A percentile compares a stretch with the other conserved stretches of the same genome.
Evolutionary conservation across 2,113 vertebrate genomes (phyloP).

Genomic region (Sylvilagus bachmani): DNA sequence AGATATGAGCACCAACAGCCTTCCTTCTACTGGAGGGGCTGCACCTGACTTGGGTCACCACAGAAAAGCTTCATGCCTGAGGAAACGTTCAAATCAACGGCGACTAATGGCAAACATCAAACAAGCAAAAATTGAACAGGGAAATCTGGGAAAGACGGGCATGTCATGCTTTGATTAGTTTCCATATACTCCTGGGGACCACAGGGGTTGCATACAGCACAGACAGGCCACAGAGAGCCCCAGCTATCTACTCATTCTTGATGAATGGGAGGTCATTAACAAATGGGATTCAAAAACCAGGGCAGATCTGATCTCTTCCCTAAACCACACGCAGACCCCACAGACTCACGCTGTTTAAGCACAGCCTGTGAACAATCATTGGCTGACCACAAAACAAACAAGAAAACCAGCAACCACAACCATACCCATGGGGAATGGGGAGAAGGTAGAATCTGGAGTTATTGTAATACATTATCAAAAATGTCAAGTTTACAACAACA

Average conservation of each 20-base stretch:
- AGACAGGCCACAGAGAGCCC: background rate
- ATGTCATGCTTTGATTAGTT: background rate
- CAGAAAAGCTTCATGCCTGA: background rate
- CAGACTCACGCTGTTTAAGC: background rate
- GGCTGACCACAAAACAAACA: background rate
- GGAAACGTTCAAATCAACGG: background rate
- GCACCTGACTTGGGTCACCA: background rate
- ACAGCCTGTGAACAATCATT: background rate
- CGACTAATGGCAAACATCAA: background rate
- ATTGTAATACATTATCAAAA: background rate
- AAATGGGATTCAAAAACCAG: background rate
- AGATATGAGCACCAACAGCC: background rate
- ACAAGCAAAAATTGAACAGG: background rate
- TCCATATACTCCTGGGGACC: background rate
- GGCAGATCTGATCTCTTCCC: background rate
- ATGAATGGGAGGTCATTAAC: background rate
- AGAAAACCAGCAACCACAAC: background rate
- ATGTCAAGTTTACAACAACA: background rate
- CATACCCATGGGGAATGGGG: background rate
- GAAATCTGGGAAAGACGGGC: background rate
- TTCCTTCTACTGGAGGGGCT: background rate
- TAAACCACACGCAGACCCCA: background rate
- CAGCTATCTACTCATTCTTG: too few relatives aligned
- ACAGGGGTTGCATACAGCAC: background rate
- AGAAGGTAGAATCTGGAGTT: background rate